Evolutionary conservation across 2,113 vertebrate genomes (phyloP).

Genomic region (Engystomops pustulosus): DNA sequence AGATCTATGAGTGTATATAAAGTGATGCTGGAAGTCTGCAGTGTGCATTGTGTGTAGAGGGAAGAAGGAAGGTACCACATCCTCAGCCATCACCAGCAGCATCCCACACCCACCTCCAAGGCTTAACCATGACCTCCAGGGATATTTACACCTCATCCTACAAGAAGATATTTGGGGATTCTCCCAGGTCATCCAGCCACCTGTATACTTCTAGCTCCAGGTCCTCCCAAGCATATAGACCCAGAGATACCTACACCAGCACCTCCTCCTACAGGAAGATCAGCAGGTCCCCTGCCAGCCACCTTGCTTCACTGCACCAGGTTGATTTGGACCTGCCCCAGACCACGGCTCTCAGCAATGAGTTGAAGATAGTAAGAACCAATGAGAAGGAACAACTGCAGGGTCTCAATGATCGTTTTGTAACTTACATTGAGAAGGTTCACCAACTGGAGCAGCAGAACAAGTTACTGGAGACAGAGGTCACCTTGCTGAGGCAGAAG

Average conservation of each 20-base stretch:
- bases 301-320: conserved; percentile 52
- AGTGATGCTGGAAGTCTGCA: conserved; percentile 48
- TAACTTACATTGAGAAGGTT: conserved; percentile 81
- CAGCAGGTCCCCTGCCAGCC: conserved; percentile 36
- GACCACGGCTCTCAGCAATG: conserved; percentile 73
- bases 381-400: conserved; percentile 80
- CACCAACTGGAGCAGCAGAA: conserved; percentile 79
- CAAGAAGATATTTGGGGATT: conserved; percentile 53
- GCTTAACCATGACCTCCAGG: conserved; percentile 52
- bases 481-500: conserved; percentile 72
- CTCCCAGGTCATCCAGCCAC: conserved; percentile 38
- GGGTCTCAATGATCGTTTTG: conserved; percentile 83
- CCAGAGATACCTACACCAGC: conserved; percentile 33
- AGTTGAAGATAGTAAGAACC: conserved; percentile 76
- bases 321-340: conserved; percentile 73
- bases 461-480: conserved; percentile 72
- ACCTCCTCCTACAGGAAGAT: conserved; percentile 34
- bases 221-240: conserved; percentile 29
- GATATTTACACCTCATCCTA: conserved; percentile 53
- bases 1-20: conserved; percentile 33
- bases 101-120: conserved; percentile 39
- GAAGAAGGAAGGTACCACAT: conserved; percentile 18
- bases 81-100: conserved; percentile 21
- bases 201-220: conserved; percentile 19
- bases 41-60: conserved; percentile 54